Percentiles rank a stretch among this genome's conserved stretches.
Evolutionary conservation across 2,888 invertebrate species (phyloP).

Genomic region (Chironomus tentans): DNA sequence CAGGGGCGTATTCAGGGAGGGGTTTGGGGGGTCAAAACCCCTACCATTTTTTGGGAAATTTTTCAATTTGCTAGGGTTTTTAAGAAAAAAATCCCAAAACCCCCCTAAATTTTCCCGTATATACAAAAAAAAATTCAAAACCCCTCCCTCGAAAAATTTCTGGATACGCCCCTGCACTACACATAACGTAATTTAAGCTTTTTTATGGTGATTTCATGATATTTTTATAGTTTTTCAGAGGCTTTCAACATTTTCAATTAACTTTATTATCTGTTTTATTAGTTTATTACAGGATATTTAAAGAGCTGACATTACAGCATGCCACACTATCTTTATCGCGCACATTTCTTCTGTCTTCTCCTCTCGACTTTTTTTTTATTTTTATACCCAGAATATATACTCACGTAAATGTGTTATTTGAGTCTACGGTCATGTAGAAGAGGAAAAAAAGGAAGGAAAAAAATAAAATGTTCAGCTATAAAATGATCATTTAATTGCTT

Average conservation of each 20-base stretch:
- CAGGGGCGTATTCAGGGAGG: no score
- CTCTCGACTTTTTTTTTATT: background rate
- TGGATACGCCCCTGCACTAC: background rate
- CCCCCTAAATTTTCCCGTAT: no score
- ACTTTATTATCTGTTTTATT: conserved; percentile 25
- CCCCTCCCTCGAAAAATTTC: no score
- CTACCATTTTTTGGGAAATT: no score
- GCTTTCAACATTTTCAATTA: conserved; percentile 21
- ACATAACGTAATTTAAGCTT: background rate
- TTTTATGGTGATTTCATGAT: conserved; percentile 21
- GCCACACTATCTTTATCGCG: no score
- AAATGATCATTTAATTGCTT: conserved; percentile 22
- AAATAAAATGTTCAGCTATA: conserved; percentile 1
- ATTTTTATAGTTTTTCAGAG: conserved; percentile 14
- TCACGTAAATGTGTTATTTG: background rate
- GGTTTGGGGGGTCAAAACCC: no score
- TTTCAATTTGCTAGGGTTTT: no score
- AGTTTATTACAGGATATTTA: conserved; percentile 19
- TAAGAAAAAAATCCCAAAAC: no score
- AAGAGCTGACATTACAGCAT: no score
- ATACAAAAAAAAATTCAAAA: no score
- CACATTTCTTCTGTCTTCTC: background rate
- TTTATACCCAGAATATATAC: background rate
- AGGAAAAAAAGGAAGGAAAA: background rate
- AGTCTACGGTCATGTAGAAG: background rate